Evolutionary conservation across 2,113 vertebrate genomes (phyloP), one percentile per base, ranked within the genome.

Genomic region (Oncorhynchus masou): DNA sequence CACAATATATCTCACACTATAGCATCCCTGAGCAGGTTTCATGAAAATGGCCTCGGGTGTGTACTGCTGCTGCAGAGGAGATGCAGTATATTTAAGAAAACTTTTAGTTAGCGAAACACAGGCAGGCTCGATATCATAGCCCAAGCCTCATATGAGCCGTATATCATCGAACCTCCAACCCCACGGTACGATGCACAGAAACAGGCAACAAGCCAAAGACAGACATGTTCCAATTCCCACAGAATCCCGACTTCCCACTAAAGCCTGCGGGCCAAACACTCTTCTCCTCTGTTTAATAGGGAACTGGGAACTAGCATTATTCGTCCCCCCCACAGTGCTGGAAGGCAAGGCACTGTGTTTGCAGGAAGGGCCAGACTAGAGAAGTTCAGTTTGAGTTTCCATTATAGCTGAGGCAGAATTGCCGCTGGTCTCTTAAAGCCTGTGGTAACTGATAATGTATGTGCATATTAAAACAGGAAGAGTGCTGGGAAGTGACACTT

Each of bases 121-220:
- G 65, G 59, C 77, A 76, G 70, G 65, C 51, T 78, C 82, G 22
- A 31, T 65, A 57, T 29, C 19, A 16, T 80, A 57, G 29, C 72
- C 74, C 78, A 45, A 67, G 73, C 8, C 2, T 77, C 22, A 20
- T 71, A 77, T 79, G 79, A 81, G 71, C 86, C 84, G 87, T 71
- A 70, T 79, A 57, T 57, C 16, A 78, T 79, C 60, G 73, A 16
- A 71, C 57, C 7, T 39, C 75, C 83, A 78, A 69, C 73, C 39
- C 39, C 39, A 45, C 9, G 9, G 39, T 45, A 45, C 39, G 39
- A 70, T 60, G 71, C 83, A 85, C 71, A 60, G 54, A 83, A 79
- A 79, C 79, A 79, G 79, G 83, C 79, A 79, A 79, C 59, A 77
- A 74, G 87, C 75, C 88, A 86, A 73, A n/a, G 22, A 29, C 2